Evolutionary conservation across 1,140 invertebrate species (phyloP), one percentile per base, ranked within the genome.

Genomic region (Nasonia longicornis): DNA sequence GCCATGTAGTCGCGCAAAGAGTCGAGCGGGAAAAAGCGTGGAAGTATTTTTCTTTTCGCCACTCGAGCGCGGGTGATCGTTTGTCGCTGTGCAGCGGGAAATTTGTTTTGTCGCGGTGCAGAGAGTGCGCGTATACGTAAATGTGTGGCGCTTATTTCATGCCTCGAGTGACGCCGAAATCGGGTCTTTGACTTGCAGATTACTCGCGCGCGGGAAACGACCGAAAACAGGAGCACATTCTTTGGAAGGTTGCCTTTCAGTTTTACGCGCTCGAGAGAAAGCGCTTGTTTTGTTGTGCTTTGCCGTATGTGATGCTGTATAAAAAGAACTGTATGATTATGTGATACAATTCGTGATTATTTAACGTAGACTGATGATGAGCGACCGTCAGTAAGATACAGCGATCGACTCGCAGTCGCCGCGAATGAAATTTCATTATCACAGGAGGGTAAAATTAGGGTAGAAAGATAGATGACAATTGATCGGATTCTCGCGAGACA

Each of bases 161-260:
- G 86, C 85, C 83, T 85, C 83, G 86, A 79, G 84, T 85, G 82
- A 82, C 83, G 80, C 81, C 78, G 81, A 80, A 86, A 87, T 85
- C 83, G 85, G 85, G 83, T 85, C 86, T 84, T 85, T 83, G 83
- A 82, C 79, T 84, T 80, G 83, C 79, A 82, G 83, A 82, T 52
- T 52, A n/a, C 52, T 58, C 52, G 52, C 52, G 14, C 52, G 1
- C 20, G 16, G 14, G 14, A 58, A 58, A 58, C 16, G 52, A n/a
- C 14, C 16, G 52, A 58, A 58, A 58, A 4, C 20, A 58, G 16
- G 16, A 58, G 20, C 52, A 58, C 52, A 58, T 58, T 58, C 52
- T 58, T 58, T 16, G 52, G 16, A 58, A 58, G 20, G 45, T 48
- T 12, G 45, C 12, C 45, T 12, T 48, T 48, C 12, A 48, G 45